Evolutionary conservation across 2,113 vertebrate species (phyloP).

Genomic region (Spea bombifrons): DNA sequence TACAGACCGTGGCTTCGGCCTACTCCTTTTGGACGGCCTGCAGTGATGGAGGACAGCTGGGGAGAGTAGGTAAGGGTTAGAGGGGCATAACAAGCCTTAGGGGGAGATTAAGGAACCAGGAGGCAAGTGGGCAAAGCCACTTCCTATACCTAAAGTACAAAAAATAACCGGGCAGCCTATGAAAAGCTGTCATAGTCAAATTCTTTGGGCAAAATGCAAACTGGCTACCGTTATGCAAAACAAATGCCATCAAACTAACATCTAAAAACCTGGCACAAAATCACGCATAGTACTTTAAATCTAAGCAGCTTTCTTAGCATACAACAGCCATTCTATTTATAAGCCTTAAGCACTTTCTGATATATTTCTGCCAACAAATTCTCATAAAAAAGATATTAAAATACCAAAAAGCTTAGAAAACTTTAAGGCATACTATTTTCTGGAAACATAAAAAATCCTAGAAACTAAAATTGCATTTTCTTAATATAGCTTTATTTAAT

Average conservation of each 20-base stretch:
- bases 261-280: conserved; percentile 1
- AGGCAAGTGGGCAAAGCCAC: too few species aligned
- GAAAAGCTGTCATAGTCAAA: too few species aligned
- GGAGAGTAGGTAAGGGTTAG: too few species aligned
- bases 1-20: too few species aligned
- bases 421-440: conserved; percentile 12
- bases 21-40: too few species aligned
- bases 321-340: conserved; percentile 5
- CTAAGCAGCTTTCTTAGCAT: conserved; percentile 2
- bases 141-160: too few species aligned
- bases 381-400: conserved; percentile 34
- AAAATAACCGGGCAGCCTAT: too few species aligned
- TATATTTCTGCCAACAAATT: conserved; percentile 17
- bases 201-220: not conserved
- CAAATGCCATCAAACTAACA: not conserved
- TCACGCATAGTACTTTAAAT: not conserved
- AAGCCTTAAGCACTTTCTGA: conserved; percentile 4
- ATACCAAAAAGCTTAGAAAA: conserved; percentile 34
- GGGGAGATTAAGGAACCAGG: too few species aligned
- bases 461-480: not conserved
- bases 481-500: not conserved
- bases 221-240: conserved; percentile 15
- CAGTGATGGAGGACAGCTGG: too few species aligned
- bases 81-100: too few species aligned
- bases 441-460: not conserved